Conservation (phyloP, 2,797 vertebrate species). For the Acrossocheilus wenchowensis region DNA sequence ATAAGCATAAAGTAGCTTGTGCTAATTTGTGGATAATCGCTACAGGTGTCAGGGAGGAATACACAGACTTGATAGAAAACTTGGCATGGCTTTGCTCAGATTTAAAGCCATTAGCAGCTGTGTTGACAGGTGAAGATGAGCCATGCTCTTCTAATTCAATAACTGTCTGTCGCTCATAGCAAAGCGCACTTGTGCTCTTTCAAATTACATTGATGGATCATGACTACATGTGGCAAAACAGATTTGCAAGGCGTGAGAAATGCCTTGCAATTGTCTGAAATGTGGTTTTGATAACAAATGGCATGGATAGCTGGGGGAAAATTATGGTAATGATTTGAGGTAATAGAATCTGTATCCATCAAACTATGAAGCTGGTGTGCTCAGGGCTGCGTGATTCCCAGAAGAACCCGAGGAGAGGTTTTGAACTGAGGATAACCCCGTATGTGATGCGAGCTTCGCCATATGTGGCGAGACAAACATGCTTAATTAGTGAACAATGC, state of each 20-base stretch:
- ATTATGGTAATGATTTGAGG: constrained; percentile 77
- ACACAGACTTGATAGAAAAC: constrained; percentile 22
- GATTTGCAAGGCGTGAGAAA: constrained; percentile 71
- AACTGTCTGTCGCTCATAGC: constrained; percentile 72
- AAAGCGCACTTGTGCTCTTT: constrained; percentile 72
- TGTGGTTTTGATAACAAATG: constrained; percentile 73
- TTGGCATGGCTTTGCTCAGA: constrained; percentile 34
- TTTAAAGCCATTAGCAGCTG: constrained; percentile 44
- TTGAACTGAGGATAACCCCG: constrained; percentile 47
- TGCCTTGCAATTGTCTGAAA: constrained; percentile 64
- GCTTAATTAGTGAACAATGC: constrained; percentile 49
- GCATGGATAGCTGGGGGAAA: constrained; percentile 69
- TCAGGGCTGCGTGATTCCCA: constrained; percentile 49
- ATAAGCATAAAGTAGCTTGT: neutral
- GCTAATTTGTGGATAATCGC: constrained; percentile 11
- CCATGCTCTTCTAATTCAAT: constrained; percentile 73
- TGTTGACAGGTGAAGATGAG: constrained; percentile 72
- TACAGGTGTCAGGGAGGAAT: constrained; percentile 16
- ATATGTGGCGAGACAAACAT: constrained; percentile 35
- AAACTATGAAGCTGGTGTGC: constrained; percentile 67
- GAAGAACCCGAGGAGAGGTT: constrained; percentile 53
- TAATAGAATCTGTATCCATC: constrained; percentile 80
- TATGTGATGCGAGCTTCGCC: constrained; percentile 15
- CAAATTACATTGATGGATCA: constrained; percentile 79
- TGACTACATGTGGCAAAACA: constrained; percentile 71